A percentile compares a stretch with the other conserved stretches of the same genome.
These are phyloP conservation scores for Paramacrobiotus metropolitanus DNA, from an alignment of 1,140 invertebrate species.

Conservation along the genomic window DNA sequence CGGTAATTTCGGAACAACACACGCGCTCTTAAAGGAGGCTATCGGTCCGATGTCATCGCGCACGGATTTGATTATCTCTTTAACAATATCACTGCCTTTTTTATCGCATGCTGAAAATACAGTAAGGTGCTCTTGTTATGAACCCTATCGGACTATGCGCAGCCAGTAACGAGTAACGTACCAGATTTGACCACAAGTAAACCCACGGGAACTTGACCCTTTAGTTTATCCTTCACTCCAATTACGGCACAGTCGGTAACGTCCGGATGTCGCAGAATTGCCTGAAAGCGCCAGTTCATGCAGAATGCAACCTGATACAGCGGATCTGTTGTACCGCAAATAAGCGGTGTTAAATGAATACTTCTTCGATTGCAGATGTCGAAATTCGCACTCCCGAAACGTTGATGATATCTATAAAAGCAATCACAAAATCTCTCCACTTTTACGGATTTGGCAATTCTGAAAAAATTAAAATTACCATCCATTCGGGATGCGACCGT, in stretches of 20 bases:
- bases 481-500: constrained; percentile 69
- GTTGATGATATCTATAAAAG: constrained; percentile 50
- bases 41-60: constrained; percentile 62
- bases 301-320: too few species aligned
- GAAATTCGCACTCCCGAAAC: constrained; percentile 72
- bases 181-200: constrained; percentile 59
- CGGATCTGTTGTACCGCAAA: too few species aligned
- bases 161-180: too few species aligned
- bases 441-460: not conserved
- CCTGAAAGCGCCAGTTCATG: constrained; percentile 22
- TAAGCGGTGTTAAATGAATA: too few species aligned
- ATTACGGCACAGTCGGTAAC: constrained; percentile 62
- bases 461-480: constrained; percentile 20
- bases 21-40: constrained; percentile 51
- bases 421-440: not conserved
- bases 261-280: constrained; percentile 51
- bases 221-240: constrained; percentile 60
- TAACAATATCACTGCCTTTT: constrained; percentile 18
- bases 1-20: constrained; percentile 49
- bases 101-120: constrained; percentile 19
- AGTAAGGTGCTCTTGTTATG: constrained; percentile 14
- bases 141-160: not conserved
- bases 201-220: constrained; percentile 67
- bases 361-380: constrained; percentile 60
- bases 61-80: constrained; percentile 28